Percentiles rank a stretch among this genome's conserved stretches.
Conservation (phyloP, 2,888 invertebrate genomes). For the Drosophila meridiana region DNA sequence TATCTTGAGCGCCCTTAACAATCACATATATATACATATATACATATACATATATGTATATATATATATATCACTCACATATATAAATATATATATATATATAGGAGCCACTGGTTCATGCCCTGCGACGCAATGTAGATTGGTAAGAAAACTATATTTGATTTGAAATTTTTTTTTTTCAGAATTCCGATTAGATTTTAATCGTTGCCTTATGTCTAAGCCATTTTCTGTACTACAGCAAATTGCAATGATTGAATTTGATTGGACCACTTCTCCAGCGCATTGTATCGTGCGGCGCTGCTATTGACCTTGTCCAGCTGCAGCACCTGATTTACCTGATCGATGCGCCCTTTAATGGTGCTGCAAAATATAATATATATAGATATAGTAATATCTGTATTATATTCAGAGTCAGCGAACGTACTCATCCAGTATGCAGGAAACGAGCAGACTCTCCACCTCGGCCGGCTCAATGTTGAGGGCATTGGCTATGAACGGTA, state of each 20-base stretch:
- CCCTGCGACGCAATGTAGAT: too few species aligned
- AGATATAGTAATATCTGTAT: neutral
- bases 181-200: constrained; percentile 24
- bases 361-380: constrained; percentile 84
- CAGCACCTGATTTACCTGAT: constrained; percentile 97
- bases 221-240: constrained; percentile 97
- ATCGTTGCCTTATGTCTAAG: constrained; percentile 85
- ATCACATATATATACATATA: neutral
- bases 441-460: constrained; percentile 97
- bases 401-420: constrained; percentile 64
- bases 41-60: neutral
- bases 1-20: constrained; percentile 6
- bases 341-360: constrained; percentile 94
- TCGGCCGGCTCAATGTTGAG: constrained; percentile 96
- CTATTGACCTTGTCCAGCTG: constrained; percentile 93
- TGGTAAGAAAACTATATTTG: constrained; percentile 1
- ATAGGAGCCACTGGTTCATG: neutral
- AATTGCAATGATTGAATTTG: constrained; percentile 95
- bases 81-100: neutral
- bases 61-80: neutral
- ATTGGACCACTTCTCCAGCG: constrained; percentile 98
- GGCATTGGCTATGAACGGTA: constrained; percentile 98
- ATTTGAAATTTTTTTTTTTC: constrained; percentile 13
- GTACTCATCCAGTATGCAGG: constrained; percentile 98
- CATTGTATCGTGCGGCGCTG: constrained; percentile 94